Conservation (phyloP, 2,888 invertebrate genomes). For the Phaedon cochleariae region DNA sequence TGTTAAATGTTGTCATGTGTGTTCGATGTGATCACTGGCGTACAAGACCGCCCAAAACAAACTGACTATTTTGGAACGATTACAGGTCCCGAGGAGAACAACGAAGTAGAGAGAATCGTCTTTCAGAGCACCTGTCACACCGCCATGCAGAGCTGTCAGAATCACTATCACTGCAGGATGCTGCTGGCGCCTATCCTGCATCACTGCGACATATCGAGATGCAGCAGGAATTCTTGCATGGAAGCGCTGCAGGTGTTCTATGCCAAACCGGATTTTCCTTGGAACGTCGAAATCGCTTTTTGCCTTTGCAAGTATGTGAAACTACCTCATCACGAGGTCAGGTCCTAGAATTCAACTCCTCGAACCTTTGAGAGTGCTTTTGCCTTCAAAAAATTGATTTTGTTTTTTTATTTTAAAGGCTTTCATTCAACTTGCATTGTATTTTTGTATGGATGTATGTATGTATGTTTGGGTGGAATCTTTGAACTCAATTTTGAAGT, state of each 20-base stretch:
- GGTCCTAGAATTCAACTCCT: too few relatives aligned
- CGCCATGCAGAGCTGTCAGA: conserved; percentile 83
- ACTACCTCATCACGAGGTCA: too few relatives aligned
- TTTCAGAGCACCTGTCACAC: conserved; percentile 85
- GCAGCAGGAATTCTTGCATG: conserved; percentile 89
- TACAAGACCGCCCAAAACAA: too few relatives aligned
- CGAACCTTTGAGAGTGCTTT: too few relatives aligned
- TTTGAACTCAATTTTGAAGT: too few relatives aligned
- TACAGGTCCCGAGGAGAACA: conserved; percentile 63
- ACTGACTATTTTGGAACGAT: too few relatives aligned
- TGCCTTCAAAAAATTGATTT: too few relatives aligned
- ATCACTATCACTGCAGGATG: conserved; percentile 80
- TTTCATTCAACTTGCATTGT: too few relatives aligned
- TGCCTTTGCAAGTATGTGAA: conserved; percentile 84
- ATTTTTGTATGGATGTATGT: too few relatives aligned
- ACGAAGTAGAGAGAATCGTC: conserved; percentile 63
- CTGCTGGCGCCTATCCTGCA: conserved; percentile 85
- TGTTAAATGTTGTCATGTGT: neutral
- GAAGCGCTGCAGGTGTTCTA: conserved; percentile 86
- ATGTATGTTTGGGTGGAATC: too few relatives aligned
- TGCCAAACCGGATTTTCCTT: conserved; percentile 78
- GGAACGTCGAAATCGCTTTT: conserved; percentile 90
- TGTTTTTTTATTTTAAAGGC: too few relatives aligned
- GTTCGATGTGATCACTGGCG: neutral
- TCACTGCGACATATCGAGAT: conserved; percentile 80